Percentiles rank a stretch among this genome's conserved stretches.
These are phyloP conservation scores for Spodoptera litura DNA, from an alignment of 1,140 invertebrate species.

Conservation along the genomic window DNA sequence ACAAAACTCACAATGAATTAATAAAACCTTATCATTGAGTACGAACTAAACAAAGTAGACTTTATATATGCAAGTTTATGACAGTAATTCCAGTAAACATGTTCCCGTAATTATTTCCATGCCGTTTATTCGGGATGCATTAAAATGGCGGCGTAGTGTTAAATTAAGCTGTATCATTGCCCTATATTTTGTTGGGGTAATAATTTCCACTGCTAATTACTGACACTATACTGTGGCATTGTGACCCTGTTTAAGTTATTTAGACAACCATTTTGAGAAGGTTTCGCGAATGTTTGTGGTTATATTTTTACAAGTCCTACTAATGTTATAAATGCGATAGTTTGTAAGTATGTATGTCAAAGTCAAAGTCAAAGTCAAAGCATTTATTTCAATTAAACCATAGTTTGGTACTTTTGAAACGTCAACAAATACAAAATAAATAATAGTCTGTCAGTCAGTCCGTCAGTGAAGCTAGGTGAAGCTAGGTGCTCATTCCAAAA, in stretches of 20 bases:
- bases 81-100: conserved; percentile 41
- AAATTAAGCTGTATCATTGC: conserved; percentile 42
- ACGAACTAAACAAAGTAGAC: conserved; percentile 21
- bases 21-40: not conserved
- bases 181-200: conserved; percentile 36
- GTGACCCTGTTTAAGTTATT: not conserved
- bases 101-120: conserved; percentile 40
- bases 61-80: conserved; percentile 39
- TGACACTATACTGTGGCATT: conserved; percentile 1
- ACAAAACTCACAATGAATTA: not conserved
- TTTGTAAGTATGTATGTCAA: too few relatives aligned
- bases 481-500: too few relatives aligned
- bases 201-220: conserved; percentile 17
- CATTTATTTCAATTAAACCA: too few relatives aligned
- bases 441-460: too few relatives aligned
- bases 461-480: too few relatives aligned
- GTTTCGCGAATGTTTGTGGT: not conserved
- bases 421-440: too few relatives aligned
- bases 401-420: too few relatives aligned
- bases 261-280: not conserved
- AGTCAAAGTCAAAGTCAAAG: too few relatives aligned
- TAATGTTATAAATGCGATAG: too few relatives aligned
- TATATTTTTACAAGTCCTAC: too few relatives aligned
- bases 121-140: conserved; percentile 44
- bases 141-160: conserved; percentile 37